Evolutionary conservation across 2,797 vertebrate species (phyloP), one percentile per base, ranked within the genome.

Genomic region (Galaxias olidus): DNA sequence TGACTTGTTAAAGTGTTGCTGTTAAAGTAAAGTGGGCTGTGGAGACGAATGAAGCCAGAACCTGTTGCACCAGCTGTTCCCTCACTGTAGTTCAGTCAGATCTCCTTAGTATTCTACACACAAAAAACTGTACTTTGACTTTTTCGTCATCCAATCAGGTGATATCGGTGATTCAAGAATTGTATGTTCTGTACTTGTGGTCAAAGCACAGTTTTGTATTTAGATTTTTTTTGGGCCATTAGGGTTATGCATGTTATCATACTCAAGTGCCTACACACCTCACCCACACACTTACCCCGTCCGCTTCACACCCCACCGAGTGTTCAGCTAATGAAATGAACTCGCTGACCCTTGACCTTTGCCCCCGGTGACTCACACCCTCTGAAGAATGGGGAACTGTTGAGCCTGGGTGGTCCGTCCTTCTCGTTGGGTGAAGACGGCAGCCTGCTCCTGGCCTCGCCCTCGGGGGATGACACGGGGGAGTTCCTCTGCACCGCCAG

Each of bases 401-500:
- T 98, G 80, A 72, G 93, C 77, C 63, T 92, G 68, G 91, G 86
- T 81, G 87, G 84, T 54, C 77, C 72, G 8, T 87, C 79, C 19
- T 95, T 96, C 84, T 93, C 90, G 0, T 41, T 93, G 56, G 90
- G 89, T n/a, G 88, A 93, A 5, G 95, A 96, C 4, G 95, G 95
- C 49, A 95, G 93, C 74, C 90, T 99, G 67, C 78, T 81, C 13
- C 91, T 99, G 71, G 57, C 85, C 72, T 94, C 93, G 41, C 94
- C 98, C 0, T 91, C 93, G 44, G 94, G 90, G 20, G 91, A 93
- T 1, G 95, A 99, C 80, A 93, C 92, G 0, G 97, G 95, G 58
- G 96, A 98, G 59, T 99, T 98, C 1, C 30, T 93, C 59, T 99
- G 97, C 80, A 96, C 92, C 0, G 97, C 96, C 75, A 93, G 93